Conservation (phyloP, 2,113 vertebrate species). For the Corythoichthys haematopterus region DNA sequence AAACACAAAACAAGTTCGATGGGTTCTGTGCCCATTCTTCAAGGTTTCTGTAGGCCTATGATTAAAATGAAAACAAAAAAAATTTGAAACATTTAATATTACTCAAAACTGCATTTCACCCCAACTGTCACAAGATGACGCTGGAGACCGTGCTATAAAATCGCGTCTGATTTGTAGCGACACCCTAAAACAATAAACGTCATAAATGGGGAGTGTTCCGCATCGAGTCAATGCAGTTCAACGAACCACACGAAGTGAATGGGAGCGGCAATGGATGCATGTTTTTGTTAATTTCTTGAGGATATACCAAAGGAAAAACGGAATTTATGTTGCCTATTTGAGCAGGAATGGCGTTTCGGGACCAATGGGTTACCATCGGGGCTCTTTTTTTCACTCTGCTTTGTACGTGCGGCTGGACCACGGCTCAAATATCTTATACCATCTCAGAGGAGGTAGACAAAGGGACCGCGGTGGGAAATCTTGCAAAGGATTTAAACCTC, state of each 20-base stretch:
- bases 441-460: conserved; percentile 68
- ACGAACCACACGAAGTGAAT: neutral
- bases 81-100: neutral
- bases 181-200: conserved; percentile 44
- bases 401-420: conserved; percentile 53
- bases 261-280: conserved; percentile 4
- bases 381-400: conserved; percentile 40
- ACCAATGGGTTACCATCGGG: conserved; percentile 20
- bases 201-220: conserved; percentile 17
- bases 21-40: too few relatives aligned
- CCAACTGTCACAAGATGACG: conserved; percentile 52
- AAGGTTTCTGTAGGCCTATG: neutral
- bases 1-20: too few relatives aligned
- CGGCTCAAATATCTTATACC: conserved; percentile 64
- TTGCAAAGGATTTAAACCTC: conserved; percentile 70
- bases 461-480: conserved; percentile 69
- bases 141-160: conserved; percentile 51
- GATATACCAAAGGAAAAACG: neutral
- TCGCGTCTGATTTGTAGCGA: neutral
- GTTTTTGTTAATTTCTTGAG: neutral
- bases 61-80: neutral
- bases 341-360: conserved; percentile 42
- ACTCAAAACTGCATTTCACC: neutral
- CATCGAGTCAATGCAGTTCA: conserved; percentile 31
- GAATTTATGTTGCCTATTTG: neutral